Evolutionary conservation across 1,140 invertebrate species (phyloP), one percentile per base, ranked within the genome.

Genomic region (Achroia grisella): DNA sequence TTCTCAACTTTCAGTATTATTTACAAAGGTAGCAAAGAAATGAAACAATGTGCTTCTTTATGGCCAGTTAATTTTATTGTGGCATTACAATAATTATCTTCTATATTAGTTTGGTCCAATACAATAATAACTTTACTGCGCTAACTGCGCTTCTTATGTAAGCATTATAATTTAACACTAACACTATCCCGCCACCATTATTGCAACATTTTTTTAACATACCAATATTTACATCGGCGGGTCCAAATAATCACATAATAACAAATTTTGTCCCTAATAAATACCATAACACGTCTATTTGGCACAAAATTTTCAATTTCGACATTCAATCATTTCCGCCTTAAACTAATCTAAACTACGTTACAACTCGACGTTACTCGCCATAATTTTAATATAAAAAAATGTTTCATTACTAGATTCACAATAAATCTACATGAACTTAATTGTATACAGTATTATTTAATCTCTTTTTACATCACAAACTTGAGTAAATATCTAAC

Each of bases 21-120:
- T 36, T 33, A 32, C 27, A 23, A 3, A 23, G 17, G 17, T 23
- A 23, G 6, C 6, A 23, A 6, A 6, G 6, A 14, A 40, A 52
- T 58, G 47, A 52, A 55, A 48, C 41, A 54, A 57, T 3, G 53
- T 39, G 44, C 56, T 46, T n/a, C n/a, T n/a, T n/a, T 69, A 79
- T 79, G 63, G 64, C 64, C 67, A 71, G 75, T 80, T 68, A 70
- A 67, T 69, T 71, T 65, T 55, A 71, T 65, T 64, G 47, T 58
- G 44, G 56, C 44, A 62, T 62, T 60, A 73, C 50, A 71, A 57
- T 61, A 46, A 63, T 71, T 51, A 71, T 71, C 6, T 61, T 71
- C 65, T 84, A 81, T 56, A 80, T 84, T 84, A 84, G 74, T 75
- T 80, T 80, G 71, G 72, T 84, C 64, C 60, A 67, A 69, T 68